Conservation (phyloP, 2,113 vertebrate species). For the Triplophysa tibetana region DNA sequence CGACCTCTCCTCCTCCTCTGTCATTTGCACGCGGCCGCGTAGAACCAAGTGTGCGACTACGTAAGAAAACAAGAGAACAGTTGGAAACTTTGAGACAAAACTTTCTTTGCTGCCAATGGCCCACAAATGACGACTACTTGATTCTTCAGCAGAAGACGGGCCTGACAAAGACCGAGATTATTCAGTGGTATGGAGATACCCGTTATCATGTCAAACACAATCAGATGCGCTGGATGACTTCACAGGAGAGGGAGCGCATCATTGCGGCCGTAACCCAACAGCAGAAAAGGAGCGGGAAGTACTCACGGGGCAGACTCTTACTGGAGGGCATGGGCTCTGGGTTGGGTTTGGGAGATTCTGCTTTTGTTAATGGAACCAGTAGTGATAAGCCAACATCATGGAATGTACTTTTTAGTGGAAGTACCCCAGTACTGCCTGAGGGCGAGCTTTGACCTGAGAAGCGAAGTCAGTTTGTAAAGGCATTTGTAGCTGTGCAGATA, state of each 20-base stretch:
- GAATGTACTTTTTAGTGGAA: conserved; percentile 26
- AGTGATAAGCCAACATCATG: conserved; percentile 8
- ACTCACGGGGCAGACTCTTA: not conserved
- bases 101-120: conserved; percentile 80
- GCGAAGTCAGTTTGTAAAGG: conserved; percentile 4
- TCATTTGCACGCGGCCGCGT: conserved; percentile 36
- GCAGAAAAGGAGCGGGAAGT: conserved; percentile 34
- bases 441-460: conserved; percentile 45
- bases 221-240: conserved; percentile 76
- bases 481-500: conserved; percentile 48
- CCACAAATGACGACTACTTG: conserved; percentile 71
- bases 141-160: conserved; percentile 67
- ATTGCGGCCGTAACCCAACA: conserved; percentile 43
- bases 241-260: conserved; percentile 49
- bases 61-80: conserved; percentile 71
- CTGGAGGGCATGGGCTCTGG: conserved; percentile 3
- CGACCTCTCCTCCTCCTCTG: conserved; percentile 47
- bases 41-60: conserved; percentile 37
- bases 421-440: conserved; percentile 39
- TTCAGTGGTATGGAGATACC: conserved; percentile 83
- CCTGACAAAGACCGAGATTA: conserved; percentile 70
- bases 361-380: conserved; percentile 30
- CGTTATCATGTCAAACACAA: conserved; percentile 79
- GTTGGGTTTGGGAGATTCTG: conserved; percentile 5
- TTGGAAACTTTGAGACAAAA: conserved; percentile 72